These are phyloP conservation scores for Microctonus brassicae DNA, from an alignment of 2,888 invertebrate genomes.

Conservation along the genomic window DNA sequence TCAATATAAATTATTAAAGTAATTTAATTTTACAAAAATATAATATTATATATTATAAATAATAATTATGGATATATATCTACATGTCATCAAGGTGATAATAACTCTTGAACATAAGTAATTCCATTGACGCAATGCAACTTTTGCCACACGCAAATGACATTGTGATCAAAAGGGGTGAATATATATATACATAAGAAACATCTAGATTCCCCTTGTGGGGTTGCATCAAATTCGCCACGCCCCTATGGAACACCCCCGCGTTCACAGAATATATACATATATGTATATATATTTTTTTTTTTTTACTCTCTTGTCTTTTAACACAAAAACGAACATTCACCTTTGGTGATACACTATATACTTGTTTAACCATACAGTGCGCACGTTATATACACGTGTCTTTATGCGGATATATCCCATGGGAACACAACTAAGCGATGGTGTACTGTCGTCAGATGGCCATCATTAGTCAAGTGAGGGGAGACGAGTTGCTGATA, in stretches of 20 bases:
- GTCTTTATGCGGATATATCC: conserved; percentile 41
- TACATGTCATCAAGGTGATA: no score
- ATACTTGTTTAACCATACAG: not conserved
- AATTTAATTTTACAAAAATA: no score
- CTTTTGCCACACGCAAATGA: conserved; percentile 32
- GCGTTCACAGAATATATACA: conserved; percentile 40
- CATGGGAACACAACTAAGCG: conserved; percentile 46
- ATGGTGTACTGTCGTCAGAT: conserved; percentile 38
- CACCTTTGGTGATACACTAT: conserved; percentile 34
- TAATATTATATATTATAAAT: no score
- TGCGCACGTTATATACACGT: conserved; percentile 40
- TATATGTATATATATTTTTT: not conserved
- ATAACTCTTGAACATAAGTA: not conserved
- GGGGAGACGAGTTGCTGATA: conserved; percentile 25
- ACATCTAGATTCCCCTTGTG: not conserved
- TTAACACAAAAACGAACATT: conserved; percentile 39
- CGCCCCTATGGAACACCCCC: conserved; percentile 48
- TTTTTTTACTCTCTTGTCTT: not conserved
- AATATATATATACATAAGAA: conserved; percentile 12
- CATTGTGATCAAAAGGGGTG: conserved; percentile 41
- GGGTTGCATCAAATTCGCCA: conserved; percentile 42
- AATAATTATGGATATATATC: no score
- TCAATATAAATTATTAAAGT: no score
- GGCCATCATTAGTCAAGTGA: conserved; percentile 45
- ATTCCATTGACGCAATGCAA: conserved; percentile 14